Base-by-base conservation (phyloP, 1,140 invertebrate species). In the Maniola jurtina region DNA sequence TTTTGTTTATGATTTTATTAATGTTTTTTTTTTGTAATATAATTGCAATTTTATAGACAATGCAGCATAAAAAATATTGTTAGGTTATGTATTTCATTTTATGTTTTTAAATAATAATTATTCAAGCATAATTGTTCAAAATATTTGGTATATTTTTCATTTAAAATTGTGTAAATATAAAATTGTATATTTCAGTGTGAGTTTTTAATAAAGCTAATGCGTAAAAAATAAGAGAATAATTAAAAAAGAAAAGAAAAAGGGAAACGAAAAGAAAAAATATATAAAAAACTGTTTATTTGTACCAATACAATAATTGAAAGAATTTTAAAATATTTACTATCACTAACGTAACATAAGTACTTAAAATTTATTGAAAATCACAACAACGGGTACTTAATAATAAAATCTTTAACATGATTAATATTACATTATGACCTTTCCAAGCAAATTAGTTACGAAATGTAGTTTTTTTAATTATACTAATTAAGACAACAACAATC, bases 271-370 rank as follows among this genome's bases (percentile, higher is more conserved):
- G 34, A 72, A 70, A 69, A 71, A 54, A 63, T 62, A 71, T 72
- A 68, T 59, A 71, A 68, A 72, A 62, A 70, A 75, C 74, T 77
- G 75, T 73, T 84, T 80, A 80, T 81, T 83, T 84, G 4, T 25
- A 25, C 59, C 61, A 80, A 70, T 70, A 72, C 71, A 76, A 59
- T 58, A 59, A 68, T 59, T 66, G 55, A 69, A 72, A 71, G 55
- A 70, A 69, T 66, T 61, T 69, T 66, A 74, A 78, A 78, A 70
- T 73, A 75, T 72, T 76, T 54, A 66, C 76, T 9, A 38, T 11
- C 7, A 9, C 6, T 6, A 38, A 38, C 7, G 8, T 25, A 52
- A 76, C 68, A 75, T 61, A 72, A 77, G 55, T 63, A 60, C 66
- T 36, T 63, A 25, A 52, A 9, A 52, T 55, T 42, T 40, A 54